Evolutionary conservation across 2,797 vertebrate genomes (phyloP).

Genomic region (Myiotriccus ornatus): DNA sequence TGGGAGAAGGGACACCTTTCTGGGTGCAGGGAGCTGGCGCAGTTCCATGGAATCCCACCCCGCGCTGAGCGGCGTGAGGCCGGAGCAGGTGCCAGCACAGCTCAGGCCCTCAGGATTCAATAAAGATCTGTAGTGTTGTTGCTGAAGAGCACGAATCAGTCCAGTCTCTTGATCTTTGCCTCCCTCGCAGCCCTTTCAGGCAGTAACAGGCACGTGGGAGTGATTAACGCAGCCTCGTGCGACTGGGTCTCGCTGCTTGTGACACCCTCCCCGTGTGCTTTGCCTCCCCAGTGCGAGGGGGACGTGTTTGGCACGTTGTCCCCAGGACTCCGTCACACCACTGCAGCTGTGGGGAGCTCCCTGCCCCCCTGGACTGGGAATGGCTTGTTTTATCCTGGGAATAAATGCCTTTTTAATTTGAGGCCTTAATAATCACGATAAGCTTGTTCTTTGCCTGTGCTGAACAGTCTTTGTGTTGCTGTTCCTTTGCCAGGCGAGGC

Average conservation of each 20-base stretch:
- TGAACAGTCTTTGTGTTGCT: not conserved
- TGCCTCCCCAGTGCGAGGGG: constrained; percentile 10
- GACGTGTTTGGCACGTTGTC: not conserved
- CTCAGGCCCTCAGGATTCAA: not conserved
- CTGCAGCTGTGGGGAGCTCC: not conserved
- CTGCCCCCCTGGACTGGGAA: not conserved
- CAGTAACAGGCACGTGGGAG: constrained; percentile 48
- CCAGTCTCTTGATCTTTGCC: not conserved
- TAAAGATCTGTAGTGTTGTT: not conserved
- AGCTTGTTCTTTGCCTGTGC: not conserved
- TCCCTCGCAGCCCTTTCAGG: not conserved
- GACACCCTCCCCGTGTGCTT: constrained; percentile 6
- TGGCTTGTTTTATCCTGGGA: not conserved
- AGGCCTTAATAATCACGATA: not conserved
- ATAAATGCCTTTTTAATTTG: not conserved
- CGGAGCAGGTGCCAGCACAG: not conserved
- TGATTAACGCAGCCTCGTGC: constrained; percentile 19
- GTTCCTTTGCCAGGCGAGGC: fast-evolving
- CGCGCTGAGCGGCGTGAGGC: fast-evolving
- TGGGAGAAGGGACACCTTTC: not conserved
- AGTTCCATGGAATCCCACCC: not conserved
- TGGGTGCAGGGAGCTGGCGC: not conserved
- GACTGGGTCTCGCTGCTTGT: not conserved
- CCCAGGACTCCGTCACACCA: not conserved
- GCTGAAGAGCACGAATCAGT: not conserved